Conservation (phyloP, 2,797 vertebrate genomes). For the Malurus splendens region DNA sequence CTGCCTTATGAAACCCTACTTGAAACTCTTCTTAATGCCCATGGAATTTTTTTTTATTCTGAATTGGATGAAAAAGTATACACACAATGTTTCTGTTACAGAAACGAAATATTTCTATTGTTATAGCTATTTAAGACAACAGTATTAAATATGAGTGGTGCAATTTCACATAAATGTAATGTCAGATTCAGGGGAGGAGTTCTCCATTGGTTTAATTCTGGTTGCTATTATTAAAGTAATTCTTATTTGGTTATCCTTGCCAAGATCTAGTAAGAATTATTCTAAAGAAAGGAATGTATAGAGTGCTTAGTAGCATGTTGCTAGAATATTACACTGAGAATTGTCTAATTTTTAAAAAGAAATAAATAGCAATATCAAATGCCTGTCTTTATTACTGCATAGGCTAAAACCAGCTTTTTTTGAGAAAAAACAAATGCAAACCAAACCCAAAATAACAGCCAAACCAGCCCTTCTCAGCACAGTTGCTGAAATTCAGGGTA, state of each 20-base stretch:
- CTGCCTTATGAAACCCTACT: background rate
- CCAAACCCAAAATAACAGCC: background rate
- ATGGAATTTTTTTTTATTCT: constrained; percentile 9
- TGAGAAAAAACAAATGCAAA: background rate
- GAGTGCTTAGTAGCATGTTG: constrained; percentile 32
- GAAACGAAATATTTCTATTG: background rate
- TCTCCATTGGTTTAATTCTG: background rate
- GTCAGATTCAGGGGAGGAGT: constrained; percentile 8
- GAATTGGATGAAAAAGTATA: background rate
- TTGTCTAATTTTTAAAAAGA: constrained; percentile 51
- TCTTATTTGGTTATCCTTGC: background rate
- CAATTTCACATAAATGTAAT: background rate
- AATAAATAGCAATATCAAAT: constrained; percentile 54
- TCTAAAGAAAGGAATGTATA: constrained; percentile 32
- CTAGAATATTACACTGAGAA: constrained; percentile 18
- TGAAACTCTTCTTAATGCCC: background rate
- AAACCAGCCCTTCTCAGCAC: background rate
- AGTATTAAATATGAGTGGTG: background rate
- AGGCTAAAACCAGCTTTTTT: background rate
- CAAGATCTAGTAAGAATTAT: constrained; percentile 24
- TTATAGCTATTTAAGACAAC: background rate
- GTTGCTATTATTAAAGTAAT: constrained; percentile 12
- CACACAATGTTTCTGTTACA: background rate
- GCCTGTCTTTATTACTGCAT: background rate
- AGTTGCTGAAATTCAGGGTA: background rate